A percentile compares a stretch with the other conserved stretches of the same genome.
Conservation (phyloP, 2,797 vertebrate genomes). For the Chelmon rostratus region DNA sequence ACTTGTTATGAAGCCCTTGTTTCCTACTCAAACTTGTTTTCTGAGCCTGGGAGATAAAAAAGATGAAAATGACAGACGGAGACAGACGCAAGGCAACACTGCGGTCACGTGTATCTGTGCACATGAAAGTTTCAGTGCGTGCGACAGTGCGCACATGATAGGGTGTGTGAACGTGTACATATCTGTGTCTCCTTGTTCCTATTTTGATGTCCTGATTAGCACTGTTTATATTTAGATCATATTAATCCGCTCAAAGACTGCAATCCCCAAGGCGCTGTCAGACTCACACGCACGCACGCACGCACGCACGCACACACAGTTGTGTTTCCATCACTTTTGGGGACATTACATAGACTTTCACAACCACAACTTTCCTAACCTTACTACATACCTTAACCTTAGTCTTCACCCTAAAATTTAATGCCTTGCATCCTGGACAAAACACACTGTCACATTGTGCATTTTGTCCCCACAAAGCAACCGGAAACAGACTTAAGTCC, state of each 20-base stretch:
- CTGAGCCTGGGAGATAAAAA: slow-evolving; percentile 44
- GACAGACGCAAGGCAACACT: slow-evolving; percentile 36
- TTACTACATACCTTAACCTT: too few species aligned
- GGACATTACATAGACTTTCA: too few species aligned
- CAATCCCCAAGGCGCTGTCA: slow-evolving; percentile 46
- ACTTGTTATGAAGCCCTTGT: slow-evolving; percentile 37
- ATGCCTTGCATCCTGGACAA: too few species aligned
- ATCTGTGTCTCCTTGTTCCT: slow-evolving; percentile 46
- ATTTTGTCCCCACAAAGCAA: too few species aligned
- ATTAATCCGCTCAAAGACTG: slow-evolving; percentile 67
- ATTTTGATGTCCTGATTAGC: slow-evolving; percentile 77
- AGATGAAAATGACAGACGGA: slow-evolving; percentile 44
- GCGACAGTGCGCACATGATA: slow-evolving; percentile 1
- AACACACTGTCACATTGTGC: too few species aligned
- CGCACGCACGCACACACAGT: slow-evolving; percentile 8
- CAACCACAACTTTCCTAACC: too few species aligned
- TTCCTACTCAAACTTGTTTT: slow-evolving; percentile 31
- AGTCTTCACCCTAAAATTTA: too few species aligned
- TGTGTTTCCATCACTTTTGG: too few species aligned
- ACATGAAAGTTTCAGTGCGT: slow-evolving; percentile 21
- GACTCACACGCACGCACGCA: slow-evolving; percentile 7
- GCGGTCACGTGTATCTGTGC: slow-evolving; percentile 37
- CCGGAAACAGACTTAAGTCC: too few species aligned
- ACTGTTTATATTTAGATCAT: slow-evolving; percentile 75
- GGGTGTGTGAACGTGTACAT: slow-evolving; percentile 34